Evolutionary conservation across 2,113 vertebrate genomes (phyloP).

Genomic region (Dasypus novemcinctus): DNA sequence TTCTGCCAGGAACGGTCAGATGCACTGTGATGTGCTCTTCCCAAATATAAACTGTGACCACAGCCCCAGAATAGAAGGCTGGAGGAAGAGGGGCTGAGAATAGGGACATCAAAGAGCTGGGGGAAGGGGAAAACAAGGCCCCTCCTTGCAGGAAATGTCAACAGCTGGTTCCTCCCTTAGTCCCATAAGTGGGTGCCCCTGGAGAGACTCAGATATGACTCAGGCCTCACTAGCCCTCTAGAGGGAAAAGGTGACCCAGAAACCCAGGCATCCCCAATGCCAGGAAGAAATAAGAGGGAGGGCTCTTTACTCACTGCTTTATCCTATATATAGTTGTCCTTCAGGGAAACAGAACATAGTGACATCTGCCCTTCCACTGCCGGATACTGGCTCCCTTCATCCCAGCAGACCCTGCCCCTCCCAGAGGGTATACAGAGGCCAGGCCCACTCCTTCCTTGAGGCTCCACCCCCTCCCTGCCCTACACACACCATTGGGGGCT

Average conservation of each 20-base stretch:
- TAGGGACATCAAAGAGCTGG: constrained; percentile 35
- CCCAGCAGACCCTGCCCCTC: neutral
- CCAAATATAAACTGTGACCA: constrained; percentile 82
- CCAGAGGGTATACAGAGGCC: neutral
- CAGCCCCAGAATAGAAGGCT: constrained; percentile 77
- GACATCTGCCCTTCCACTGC: neutral
- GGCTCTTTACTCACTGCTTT: neutral
- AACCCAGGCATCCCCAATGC: neutral
- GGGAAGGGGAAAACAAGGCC: neutral
- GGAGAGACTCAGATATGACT: constrained; percentile 9
- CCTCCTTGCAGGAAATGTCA: constrained; percentile 63
- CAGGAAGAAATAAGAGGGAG: constrained; percentile 27
- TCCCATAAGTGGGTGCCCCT: constrained; percentile 45
- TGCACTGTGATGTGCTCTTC: constrained; percentile 66
- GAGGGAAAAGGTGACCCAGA: neutral
- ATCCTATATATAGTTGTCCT: neutral
- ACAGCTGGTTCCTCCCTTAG: constrained; percentile 51
- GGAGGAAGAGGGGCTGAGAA: constrained; percentile 71
- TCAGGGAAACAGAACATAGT: constrained; percentile 4
- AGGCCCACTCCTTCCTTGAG: neutral
- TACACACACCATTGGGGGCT: neutral
- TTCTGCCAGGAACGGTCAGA: constrained; percentile 74
- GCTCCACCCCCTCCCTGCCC: neutral
- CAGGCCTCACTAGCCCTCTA: constrained; percentile 39
- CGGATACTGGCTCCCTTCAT: neutral